Evolutionary conservation across 2,888 invertebrate genomes (phyloP), one percentile per base, ranked within the genome.

Genomic region (Caenorhabditis doughertyi): DNA sequence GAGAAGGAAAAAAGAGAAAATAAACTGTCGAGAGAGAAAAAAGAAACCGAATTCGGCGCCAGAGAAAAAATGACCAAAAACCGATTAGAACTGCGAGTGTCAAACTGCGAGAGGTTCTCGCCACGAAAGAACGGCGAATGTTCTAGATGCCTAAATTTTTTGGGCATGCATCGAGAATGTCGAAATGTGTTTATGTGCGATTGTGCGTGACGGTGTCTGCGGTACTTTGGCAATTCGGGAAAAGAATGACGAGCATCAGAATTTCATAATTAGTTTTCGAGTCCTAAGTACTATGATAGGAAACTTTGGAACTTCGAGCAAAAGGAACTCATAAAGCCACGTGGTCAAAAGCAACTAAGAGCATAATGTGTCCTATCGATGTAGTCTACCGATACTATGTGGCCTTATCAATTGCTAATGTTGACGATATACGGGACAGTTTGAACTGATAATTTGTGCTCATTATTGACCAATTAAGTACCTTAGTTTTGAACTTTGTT

Each of bases 101-200:
- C 42, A 55, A 35, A 65, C 65, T 23, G 64, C 56, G 27, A 27
- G 32, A 42, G 73, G 65, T 67, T 76, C 74, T 67, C 74, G 47
- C 74, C 25, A 55, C 74, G 74, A 76, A 39, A 76, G 58, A 65
- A 76, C 67, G 21, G 21, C 67, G 74, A 76, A 76, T 76, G 58
- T 76, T 76, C 74, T 76, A 65, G 74, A 44, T 35, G 49, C 9
- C 74, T 49, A 13, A 76, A 56, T 76, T 65, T 67, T 8, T 13
- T 44, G 53, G 42, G 27, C 4, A 29, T 29, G 44, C 8, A 56
- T 39, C n/a, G n/a, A n/a, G n/a, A n/a, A 55, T 39, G 56, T 56
- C 35, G 56, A 56, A 42, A 42, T 55, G 71, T 21, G 29, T n/a
- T n/a, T n/a, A n/a, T n/a, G n/a, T 49, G 74, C 42, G 39, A 13